Evolutionary conservation across 2,797 vertebrate species (phyloP).

Genomic region (Cygnus olor): DNA sequence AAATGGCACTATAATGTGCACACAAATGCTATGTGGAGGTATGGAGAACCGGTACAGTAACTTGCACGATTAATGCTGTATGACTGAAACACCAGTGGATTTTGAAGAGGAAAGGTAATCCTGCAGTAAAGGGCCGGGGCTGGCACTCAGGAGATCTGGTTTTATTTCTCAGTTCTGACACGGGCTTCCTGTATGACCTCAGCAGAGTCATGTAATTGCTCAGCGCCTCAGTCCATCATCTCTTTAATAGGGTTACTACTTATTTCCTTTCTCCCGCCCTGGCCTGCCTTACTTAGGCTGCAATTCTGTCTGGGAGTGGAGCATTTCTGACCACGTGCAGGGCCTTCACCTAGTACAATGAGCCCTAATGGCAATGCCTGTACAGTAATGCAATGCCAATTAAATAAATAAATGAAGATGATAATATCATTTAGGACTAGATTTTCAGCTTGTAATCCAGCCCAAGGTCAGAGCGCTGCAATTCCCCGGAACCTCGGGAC

Average conservation of each 20-base stretch:
- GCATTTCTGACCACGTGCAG: conserved; percentile 33
- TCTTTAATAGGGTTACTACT: conserved; percentile 57
- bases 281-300: conserved; percentile 30
- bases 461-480: neutral
- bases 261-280: conserved; percentile 66
- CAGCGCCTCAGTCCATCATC: conserved; percentile 50
- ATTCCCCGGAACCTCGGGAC: neutral
- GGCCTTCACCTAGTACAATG: conserved; percentile 36
- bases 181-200: conserved; percentile 60
- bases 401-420: conserved; percentile 48
- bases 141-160: conserved; percentile 10
- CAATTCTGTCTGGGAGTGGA: conserved; percentile 55
- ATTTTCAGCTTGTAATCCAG: neutral
- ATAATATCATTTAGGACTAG: conserved; percentile 21
- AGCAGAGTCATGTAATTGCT: conserved; percentile 60
- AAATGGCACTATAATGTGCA: neutral
- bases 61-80: neutral
- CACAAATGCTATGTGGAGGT: neutral
- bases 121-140: neutral
- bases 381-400: conserved; percentile 47
- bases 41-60: neutral
- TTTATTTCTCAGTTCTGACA: conserved; percentile 42
- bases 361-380: conserved; percentile 30
- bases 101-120: conserved; percentile 5
- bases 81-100: neutral